These are phyloP conservation scores for Archaeoteleia sp. DNA, from an alignment of 2,888 invertebrate genomes.

Conservation along the genomic window DNA sequence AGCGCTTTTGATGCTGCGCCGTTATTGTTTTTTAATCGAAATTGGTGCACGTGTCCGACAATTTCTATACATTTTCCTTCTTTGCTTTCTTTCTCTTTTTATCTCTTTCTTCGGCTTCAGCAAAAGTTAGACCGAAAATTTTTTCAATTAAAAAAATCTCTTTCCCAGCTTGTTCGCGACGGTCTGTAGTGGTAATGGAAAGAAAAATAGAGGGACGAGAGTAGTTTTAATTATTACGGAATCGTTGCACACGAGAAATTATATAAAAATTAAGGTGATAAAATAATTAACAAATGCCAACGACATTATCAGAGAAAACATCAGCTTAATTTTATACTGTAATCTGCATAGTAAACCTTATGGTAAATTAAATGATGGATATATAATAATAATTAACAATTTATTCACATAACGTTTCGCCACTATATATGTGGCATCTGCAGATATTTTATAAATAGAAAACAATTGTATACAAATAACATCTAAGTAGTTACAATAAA, in stretches of 20 bases:
- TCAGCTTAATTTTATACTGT: too few species aligned
- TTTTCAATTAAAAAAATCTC: conserved; percentile 69
- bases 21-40: conserved; percentile 68
- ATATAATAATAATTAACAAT: too few species aligned
- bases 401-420: too few species aligned
- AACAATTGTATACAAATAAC: too few species aligned
- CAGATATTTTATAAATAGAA: too few species aligned
- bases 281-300: not conserved
- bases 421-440: too few species aligned
- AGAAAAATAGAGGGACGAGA: conserved; percentile 52
- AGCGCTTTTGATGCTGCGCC: conserved; percentile 50
- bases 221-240: conserved; percentile 72
- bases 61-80: conserved; percentile 17
- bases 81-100: conserved; percentile 30
- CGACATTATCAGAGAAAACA: not conserved
- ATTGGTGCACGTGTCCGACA: conserved; percentile 25
- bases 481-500: too few species aligned
- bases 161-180: conserved; percentile 29
- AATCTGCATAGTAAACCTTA: too few species aligned
- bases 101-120: conserved; percentile 19
- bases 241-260: conserved; percentile 68
- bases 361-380: too few species aligned
- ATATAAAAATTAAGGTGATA: not conserved
- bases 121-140: conserved; percentile 67
- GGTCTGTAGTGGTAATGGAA: conserved; percentile 35